Conservation (phyloP, 2,888 invertebrate species). For the Cheilosia vernalis region DNA sequence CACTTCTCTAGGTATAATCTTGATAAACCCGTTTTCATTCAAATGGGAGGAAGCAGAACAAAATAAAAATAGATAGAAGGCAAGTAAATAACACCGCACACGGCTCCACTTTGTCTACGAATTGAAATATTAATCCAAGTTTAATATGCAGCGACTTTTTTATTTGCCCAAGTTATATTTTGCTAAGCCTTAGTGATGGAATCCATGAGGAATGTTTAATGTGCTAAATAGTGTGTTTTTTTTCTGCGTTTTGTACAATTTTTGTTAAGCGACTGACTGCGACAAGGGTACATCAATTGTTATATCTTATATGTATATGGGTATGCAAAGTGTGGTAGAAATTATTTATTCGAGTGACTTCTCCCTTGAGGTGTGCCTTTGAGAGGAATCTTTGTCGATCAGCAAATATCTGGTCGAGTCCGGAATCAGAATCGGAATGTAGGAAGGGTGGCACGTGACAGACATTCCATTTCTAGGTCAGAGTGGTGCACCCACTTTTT, state of each 20-base stretch:
- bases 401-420: slow-evolving; percentile 14
- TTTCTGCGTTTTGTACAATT: slow-evolving; percentile 30
- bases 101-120: slow-evolving; percentile 76
- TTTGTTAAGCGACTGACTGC: slow-evolving; percentile 19
- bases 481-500: slow-evolving; percentile 49
- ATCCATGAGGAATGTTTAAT: slow-evolving; percentile 62
- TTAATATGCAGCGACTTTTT: slow-evolving; percentile 14
- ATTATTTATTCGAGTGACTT: neutral
- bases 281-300: slow-evolving; percentile 16
- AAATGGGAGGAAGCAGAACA: slow-evolving; percentile 28
- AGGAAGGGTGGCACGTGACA: slow-evolving; percentile 31
- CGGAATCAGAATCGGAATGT: slow-evolving; percentile 34
- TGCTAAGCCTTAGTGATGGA: slow-evolving; percentile 35
- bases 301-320: neutral
- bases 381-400: neutral
- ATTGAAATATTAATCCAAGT: slow-evolving; percentile 62
- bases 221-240: slow-evolving; percentile 51
- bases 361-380: slow-evolving; percentile 49
- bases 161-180: neutral
- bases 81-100: slow-evolving; percentile 51
- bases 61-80: slow-evolving; percentile 42
- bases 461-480: slow-evolving; percentile 41
- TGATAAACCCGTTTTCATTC: slow-evolving; percentile 74
- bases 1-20: slow-evolving; percentile 73
- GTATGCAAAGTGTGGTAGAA: slow-evolving; percentile 4